These are phyloP conservation scores for Chrysolina haemoptera DNA, from an alignment of 2,888 invertebrate genomes.

Conservation along the genomic window DNA sequence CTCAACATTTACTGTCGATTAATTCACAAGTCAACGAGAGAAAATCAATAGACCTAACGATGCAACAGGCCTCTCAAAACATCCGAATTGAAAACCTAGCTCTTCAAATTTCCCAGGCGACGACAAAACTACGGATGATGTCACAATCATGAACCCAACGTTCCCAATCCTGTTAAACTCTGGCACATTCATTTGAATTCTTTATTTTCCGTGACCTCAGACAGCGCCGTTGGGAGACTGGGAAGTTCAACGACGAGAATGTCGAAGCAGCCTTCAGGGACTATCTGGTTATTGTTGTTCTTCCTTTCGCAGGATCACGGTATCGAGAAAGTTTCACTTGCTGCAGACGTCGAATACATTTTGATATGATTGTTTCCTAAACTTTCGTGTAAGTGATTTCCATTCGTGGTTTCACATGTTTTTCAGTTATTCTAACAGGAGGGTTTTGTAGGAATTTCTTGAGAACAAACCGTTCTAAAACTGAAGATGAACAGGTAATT, in stretches of 20 bases:
- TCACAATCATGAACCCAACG: slow-evolving; percentile 49
- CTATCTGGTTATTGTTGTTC: neutral
- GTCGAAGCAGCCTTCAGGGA: slow-evolving; percentile 10
- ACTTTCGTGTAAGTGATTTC: too few species aligned
- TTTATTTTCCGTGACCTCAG: slow-evolving; percentile 33
- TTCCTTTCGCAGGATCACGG: neutral
- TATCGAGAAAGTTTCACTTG: neutral
- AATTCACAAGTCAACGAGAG: slow-evolving; percentile 29
- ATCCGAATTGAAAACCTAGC: slow-evolving; percentile 43
- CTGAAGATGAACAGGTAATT: too few species aligned
- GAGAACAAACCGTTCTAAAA: too few species aligned
- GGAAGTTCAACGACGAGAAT: slow-evolving; percentile 11
- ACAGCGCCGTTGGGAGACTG: slow-evolving; percentile 19
- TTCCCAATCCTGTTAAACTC: slow-evolving; percentile 49
- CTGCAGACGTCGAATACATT: too few species aligned
- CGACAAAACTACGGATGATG: slow-evolving; percentile 46
- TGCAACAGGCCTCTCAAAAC: slow-evolving; percentile 53
- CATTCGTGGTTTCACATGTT: too few species aligned
- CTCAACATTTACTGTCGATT: neutral
- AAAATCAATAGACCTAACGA: slow-evolving; percentile 44
- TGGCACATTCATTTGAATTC: slow-evolving; percentile 52
- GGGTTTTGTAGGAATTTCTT: too few species aligned
- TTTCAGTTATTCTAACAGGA: too few species aligned
- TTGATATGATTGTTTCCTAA: too few species aligned
- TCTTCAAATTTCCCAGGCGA: slow-evolving; percentile 49